Base-by-base conservation (phyloP, 2,797 vertebrate species). In the Strix occidentalis region DNA sequence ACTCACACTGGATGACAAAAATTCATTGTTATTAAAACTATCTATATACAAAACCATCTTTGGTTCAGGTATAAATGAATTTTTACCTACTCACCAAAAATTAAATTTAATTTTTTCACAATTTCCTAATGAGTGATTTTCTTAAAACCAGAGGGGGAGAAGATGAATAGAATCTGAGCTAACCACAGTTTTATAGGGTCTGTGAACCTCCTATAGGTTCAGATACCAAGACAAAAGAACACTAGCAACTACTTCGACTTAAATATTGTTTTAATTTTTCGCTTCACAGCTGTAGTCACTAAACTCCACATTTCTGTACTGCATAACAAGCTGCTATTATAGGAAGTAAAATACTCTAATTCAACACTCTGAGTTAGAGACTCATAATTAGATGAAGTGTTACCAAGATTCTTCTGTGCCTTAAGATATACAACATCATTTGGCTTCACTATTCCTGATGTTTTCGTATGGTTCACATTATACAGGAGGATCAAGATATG, bases 291-390 rank as follows among this genome's bases (percentile, higher is more conserved):
- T 91, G 46, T 51, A 79, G 72, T 95, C 74, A 84, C 87, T 78
- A 91, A 87, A 94, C 41, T 92, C 86, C 79, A 25, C 54, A 89
- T 88, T 97, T 90, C 78, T 91, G 89, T 76, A 84, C 61, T 83
- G 70, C 68, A 87, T 72, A 93, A 84, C 78, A 96, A 96, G 77
- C 71, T 96, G 81, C 80, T 97, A 88, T 95, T 95, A 93, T 19
- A 83, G 75, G 28, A 96, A 95, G 60, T 28, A 95, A 97, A 96
- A 94, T 20, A 88, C 68, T 61, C 17, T 91, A 81, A 95, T 95
- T 46, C 16, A 74, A 64, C 43, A 51, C 26, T 50, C 54, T 26
- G 74, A 57, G n/a, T 61, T 84, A 66, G 26, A 96, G 51, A 71
- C 53, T 82, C 85, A 76, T 89, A 75, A 96, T 92, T 90, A 96